Base-by-base conservation (phyloP, 2,888 invertebrate species). In the Cremastinae sp. region DNA sequence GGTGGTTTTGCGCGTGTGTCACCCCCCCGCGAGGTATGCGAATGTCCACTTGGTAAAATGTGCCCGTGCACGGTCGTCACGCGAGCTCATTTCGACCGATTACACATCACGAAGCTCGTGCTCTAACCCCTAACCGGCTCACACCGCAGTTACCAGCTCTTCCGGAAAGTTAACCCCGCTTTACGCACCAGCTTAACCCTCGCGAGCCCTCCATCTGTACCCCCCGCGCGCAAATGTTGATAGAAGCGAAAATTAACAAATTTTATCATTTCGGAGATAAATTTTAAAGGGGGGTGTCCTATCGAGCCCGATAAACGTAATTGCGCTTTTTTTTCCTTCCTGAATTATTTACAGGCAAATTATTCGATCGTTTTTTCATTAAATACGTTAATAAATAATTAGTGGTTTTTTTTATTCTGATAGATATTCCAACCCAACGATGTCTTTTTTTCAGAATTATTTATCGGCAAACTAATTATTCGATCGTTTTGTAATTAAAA, bases 21-120 rank as follows among this genome's bases (percentile, higher is more conserved):
- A 61, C 53, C 54, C 14, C 12, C 45, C 54, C 14, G 18, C 45
- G 45, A 64, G 58, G 49, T 56, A 64, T 58, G 58, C 45, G 69
- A 74, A 74, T 70, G 74, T 64, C 74, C 64, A 74, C 69, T 74
- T 74, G 62, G 74, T 7, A 47, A 54, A 58, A 28, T 28, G 28
- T 28, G 28, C 28, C 5, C 28, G 34, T 22, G 41, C 61, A 18
- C 49, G 45, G 56, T 43, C 62, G 43, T 64, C 74, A 74, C 74
- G 74, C 62, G 74, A 74, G 64, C 74, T 74, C 69, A 74, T 74
- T 74, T 65, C 74, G 58, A 74, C 64, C 74, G 74, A 70, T 69
- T 69, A 69, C 64, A 74, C 74, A 70, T 69, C 68, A 74, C 58
- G 74, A 74, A 74, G 64, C 64, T 59, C 45, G 49, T 45, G 49